Evolutionary conservation across 2,113 vertebrate species (phyloP).

Genomic region (Dendrocopos noguchii): DNA sequence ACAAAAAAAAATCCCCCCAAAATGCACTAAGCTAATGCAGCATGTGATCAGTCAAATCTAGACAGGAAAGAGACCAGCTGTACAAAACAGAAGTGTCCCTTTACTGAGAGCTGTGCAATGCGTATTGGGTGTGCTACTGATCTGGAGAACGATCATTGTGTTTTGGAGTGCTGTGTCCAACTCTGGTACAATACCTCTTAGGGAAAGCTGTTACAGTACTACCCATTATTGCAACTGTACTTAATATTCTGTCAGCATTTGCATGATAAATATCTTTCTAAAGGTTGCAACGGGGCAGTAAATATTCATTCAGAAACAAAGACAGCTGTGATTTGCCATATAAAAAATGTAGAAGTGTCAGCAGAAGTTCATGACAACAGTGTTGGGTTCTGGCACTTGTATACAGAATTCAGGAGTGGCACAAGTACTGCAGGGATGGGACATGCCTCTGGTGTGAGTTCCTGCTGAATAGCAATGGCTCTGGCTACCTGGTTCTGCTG

Average conservation of each 20-base stretch:
- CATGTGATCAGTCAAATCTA: not conserved
- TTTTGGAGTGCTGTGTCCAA: constrained; percentile 39
- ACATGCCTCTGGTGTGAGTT: not conserved
- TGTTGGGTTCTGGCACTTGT: not conserved
- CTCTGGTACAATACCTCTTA: not conserved
- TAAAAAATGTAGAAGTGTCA: constrained; percentile 4
- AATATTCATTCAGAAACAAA: constrained; percentile 19
- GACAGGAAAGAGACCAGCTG: constrained; percentile 6
- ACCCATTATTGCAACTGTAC: constrained; percentile 44
- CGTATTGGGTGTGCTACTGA: not conserved
- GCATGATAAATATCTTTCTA: constrained; percentile 46
- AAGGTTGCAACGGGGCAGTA: constrained; percentile 20
- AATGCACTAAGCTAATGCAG: not conserved
- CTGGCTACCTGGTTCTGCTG: not conserved
- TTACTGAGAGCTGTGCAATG: constrained; percentile 18
- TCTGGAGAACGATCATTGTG: constrained; percentile 44
- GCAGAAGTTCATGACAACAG: not conserved
- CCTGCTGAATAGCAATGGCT: not conserved
- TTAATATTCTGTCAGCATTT: constrained; percentile 58
- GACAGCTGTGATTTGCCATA: constrained; percentile 27
- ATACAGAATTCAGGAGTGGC: not conserved
- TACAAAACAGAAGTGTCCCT: constrained; percentile 19
- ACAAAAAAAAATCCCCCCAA: not conserved
- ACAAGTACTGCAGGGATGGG: not conserved
- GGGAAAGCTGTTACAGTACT: constrained; percentile 29